Evolutionary conservation across 2,113 vertebrate species (phyloP), one percentile per base, ranked within the genome.

Genomic region (Cranoglanis bouderius): DNA sequence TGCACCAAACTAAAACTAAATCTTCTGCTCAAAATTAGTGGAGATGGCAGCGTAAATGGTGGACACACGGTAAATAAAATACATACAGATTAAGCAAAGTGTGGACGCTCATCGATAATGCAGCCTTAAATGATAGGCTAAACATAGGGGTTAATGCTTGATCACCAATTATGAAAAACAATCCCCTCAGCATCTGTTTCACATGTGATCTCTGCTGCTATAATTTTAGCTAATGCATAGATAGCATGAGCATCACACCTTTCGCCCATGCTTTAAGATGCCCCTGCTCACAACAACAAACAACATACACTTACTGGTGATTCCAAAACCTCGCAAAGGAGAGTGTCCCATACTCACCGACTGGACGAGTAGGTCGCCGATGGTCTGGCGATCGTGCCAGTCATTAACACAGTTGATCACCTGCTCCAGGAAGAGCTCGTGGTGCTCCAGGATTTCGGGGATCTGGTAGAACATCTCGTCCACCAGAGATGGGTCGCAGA

Each of bases 381-480:
- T 96, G 32, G 96, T 99, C 95, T 99, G 97, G 92, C 96, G 96
- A 91, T 99, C 97, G 0, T 98, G 97, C 98, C 98, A 99, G 35
- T 98, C 97, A 91, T 97, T 94, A 91, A 99, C 96, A 0, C 98
- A 99, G 90, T 95, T 94, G 0, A 96, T 91, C 88, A 99, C 96
- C 92, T 98, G 97, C 93, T 99, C 98, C 94, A 99, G 94, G 92
- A 99, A 99, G 93, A 97, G 95, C 92, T 99, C 98, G 0, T 99
- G 98, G 92, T 99, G 98, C 91, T 99, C 97, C 94, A 99, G 93
- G 89, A 99, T 97, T 94, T 99, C 98, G 0, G 98, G 98, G 93
- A 99, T 99, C 95, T 99, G 98, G 92, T 97, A 97, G 0, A 99
- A 99, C 96, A 99, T 99, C 95, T 99, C 98, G 0, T 99, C 98